Evolutionary conservation across 2,888 invertebrate genomes (phyloP), one percentile per base, ranked within the genome.

Genomic region (Drosophila affinis): DNA sequence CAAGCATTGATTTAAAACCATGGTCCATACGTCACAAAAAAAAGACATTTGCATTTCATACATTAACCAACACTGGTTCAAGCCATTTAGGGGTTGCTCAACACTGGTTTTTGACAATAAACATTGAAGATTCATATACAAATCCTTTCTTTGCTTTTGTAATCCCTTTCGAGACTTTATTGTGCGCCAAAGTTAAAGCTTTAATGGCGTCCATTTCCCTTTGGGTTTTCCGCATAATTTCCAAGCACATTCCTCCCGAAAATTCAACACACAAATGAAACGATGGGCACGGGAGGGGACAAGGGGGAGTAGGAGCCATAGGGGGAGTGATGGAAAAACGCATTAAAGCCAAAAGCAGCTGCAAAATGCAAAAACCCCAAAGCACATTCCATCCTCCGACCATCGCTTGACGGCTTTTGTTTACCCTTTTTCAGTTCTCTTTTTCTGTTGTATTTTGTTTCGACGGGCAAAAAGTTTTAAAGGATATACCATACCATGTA

Each of bases 301-400:
- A 4, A 60, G 45, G 60, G 9, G 24, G 21, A 48, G 44, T 29
- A 21, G 45, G 32, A 12, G 62, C 9, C 7, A 3, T n/a, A 14
- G 39, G 7, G 6, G 24, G 21, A 3, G 14, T 14, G 39, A 39
- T 39, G 14, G 39, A n/a, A 21, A 74, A 70, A 55, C 55, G 51
- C 70, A 70, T 70, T 73, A 70, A 69, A 72, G 62, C 72, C 63
- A 72, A 62, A 63, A 63, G 64, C 56, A 52, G 73, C 74, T 56
- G 74, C 67, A 71, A 64, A 64, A 53, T 48, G 46, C 29, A 48
- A 10, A 47, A 27, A 49, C n/a, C 45, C 57, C n/a, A 39, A 39
- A 39, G 39, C 39, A 3, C 45, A 24, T 6, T 18, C 14, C 3
- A 24, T 24, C 47, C 34, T 29, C 46, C 18, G 29, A n/a, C 18